Evolutionary conservation across 2,888 invertebrate genomes (phyloP), one percentile per base, ranked within the genome.

Genomic region (Timema cristinae): DNA sequence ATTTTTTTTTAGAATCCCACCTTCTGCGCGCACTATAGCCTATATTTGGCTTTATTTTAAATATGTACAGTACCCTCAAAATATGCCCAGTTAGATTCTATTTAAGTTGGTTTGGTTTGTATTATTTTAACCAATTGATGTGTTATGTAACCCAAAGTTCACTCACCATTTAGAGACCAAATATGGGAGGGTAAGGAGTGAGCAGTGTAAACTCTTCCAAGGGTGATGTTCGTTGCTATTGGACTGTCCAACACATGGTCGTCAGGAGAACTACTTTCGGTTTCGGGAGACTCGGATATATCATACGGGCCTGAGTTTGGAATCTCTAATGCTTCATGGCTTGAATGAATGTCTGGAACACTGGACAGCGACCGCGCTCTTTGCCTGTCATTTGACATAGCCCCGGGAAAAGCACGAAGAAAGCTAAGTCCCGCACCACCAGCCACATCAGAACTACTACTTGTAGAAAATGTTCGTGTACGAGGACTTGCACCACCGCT

Each of bases 101-200:
- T 32, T 4, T 32, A 32, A 32, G 32, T 32, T 32, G 1, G 32
- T 32, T 32, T 32, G 4, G 1, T 32, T 32, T 32, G 32, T 32
- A 32, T 32, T 32, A 32, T 32, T 4, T 32, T 32, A 32, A 32
- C 32, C 32, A 32, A 32, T 32, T 32, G 32, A 32, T 32, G 32
- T 32, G 32, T 32, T 32, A 32, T 32, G 32, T 32, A 32, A 32
- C 32, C 32, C 32, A 32, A 32, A 32, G 32, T 32, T 32, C 68
- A 84, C 90, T 89, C 82, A 93, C 93, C 94, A 83, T 95, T 94
- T 79, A 94, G 86, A 78, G 94, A 93, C 93, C 94, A 94, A 85
- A 95, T 93, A 84, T 94, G 94, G 78, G 94, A 93, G 81, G 94
- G 94, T 84, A 94, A 85, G 79, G 94, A 94, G 83, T 94, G 94